Conservation (phyloP, 2,113 vertebrate genomes). For the Oenanthe oenanthe region DNA sequence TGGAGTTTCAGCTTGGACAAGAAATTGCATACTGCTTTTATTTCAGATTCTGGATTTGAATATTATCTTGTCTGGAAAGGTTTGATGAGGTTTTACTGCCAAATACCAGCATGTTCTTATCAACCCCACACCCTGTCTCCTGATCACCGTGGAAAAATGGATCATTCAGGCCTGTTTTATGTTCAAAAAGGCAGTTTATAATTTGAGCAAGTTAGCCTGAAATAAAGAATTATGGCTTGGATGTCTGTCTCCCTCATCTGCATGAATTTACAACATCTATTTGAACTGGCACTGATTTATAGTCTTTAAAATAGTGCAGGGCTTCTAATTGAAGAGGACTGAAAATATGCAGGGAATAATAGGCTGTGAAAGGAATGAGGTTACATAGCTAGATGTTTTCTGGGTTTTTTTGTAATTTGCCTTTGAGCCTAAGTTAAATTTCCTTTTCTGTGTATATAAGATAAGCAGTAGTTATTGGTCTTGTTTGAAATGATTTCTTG, state of each 20-base stretch:
- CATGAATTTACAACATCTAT: conserved; percentile 20
- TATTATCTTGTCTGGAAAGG: conserved; percentile 21
- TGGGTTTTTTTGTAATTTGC: conserved; percentile 6
- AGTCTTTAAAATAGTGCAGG: background rate
- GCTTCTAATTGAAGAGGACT: conserved; percentile 12
- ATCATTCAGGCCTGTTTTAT: background rate
- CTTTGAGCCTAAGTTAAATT: conserved; percentile 9
- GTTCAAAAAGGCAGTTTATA: background rate
- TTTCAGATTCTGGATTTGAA: background rate
- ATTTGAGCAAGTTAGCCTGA: background rate
- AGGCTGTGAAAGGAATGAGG: background rate
- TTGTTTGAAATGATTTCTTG: background rate
- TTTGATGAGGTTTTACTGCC: conserved; percentile 8
- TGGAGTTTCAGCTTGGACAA: conserved; percentile 1
- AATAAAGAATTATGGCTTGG: background rate
- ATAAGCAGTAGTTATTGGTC: conserved; percentile 6
- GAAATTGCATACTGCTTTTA: conserved; percentile 5
- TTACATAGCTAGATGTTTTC: background rate
- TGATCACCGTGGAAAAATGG: background rate
- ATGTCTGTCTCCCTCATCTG: background rate
- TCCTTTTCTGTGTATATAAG: background rate
- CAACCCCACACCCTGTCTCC: background rate
- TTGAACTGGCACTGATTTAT: conserved; percentile 1
- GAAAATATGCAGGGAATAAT: background rate
- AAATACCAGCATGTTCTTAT: background rate